Evolutionary conservation across 1,140 invertebrate species (phyloP).

Genomic region (Himalopsyche phryganea): DNA sequence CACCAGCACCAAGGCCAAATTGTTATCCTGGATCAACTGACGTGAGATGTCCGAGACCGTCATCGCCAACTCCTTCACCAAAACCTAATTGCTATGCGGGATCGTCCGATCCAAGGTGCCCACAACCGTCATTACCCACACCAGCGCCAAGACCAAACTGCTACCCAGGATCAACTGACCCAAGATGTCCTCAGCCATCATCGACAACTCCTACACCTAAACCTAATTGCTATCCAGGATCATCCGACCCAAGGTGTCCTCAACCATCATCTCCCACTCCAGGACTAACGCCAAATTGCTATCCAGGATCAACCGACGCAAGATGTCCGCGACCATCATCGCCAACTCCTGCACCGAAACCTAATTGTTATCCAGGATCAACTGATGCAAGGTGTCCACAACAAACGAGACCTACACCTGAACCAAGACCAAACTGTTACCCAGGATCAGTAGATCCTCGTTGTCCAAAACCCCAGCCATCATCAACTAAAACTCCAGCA

Average conservation of each 20-base stretch:
- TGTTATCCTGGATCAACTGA: conserved; percentile 38
- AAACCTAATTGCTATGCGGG: conserved; percentile 35
- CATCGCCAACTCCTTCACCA: conserved; percentile 26
- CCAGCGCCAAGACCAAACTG: conserved; percentile 28
- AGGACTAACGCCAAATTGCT: conserved; percentile 36
- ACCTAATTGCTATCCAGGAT: conserved; percentile 39
- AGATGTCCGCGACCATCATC: conserved; percentile 34
- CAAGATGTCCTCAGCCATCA: conserved; percentile 36
- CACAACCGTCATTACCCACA: conserved; percentile 36
- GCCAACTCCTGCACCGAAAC: conserved; percentile 15
- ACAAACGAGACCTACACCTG: conserved; percentile 16
- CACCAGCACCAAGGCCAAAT: conserved; percentile 30
- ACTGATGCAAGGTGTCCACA: conserved; percentile 38
- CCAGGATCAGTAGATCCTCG: conserved; percentile 38
- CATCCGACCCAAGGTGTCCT: conserved; percentile 38
- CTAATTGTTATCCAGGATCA: conserved; percentile 30
- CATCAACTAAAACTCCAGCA: too few species aligned
- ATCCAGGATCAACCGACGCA: conserved; percentile 36
- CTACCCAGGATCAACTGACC: conserved; percentile 32
- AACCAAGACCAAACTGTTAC: conserved; percentile 20
- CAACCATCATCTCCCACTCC: conserved; percentile 36
- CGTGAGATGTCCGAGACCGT: conserved; percentile 26
- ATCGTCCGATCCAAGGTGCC: conserved; percentile 44
- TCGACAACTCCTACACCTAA: conserved; percentile 26
- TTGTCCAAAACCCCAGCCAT: conserved; percentile 33